phyloP scores from a whole-genome alignment of 1,140 invertebrate genomes.

The Helicorthomorpha holstii region DNA sequence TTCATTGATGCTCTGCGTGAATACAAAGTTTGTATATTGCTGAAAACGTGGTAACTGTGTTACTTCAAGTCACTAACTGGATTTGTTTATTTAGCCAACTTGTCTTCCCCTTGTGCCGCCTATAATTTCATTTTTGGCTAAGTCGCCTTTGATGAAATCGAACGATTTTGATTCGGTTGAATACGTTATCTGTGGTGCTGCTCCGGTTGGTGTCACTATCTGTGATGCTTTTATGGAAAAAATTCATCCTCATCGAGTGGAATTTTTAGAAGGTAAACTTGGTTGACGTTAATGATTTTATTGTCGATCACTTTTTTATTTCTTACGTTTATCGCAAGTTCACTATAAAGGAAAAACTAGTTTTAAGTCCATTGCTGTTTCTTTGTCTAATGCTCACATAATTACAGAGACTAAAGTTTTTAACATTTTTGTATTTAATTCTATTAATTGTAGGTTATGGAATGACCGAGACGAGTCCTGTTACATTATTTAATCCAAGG shows the following conservation, averaged over 20 bases:
- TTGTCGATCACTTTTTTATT: no score
- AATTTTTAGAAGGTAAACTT: conserved; percentile 7
- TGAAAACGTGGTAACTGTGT: no score
- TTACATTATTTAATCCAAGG: conserved; percentile 17
- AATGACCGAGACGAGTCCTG: conserved; percentile 29
- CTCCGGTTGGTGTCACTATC: conserved; percentile 31
- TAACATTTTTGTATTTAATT: no score
- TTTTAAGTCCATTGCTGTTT: no score
- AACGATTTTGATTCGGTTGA: conserved; percentile 35
- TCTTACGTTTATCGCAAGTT: no score
- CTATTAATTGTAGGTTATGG: conserved; percentile 25
- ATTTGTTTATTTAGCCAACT: conserved; percentile 17
- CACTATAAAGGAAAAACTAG: no score
- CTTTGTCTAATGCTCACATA: no score
- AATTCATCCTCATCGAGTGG: conserved; percentile 2
- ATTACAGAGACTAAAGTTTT: no score
- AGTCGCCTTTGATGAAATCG: conserved; percentile 37
- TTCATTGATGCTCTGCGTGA: conserved; percentile 46
- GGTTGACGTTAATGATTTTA: not conserved
- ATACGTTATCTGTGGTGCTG: conserved; percentile 45
- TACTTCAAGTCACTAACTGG: no score
- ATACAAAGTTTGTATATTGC: conserved; percentile 34
- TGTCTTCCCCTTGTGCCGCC: conserved; percentile 30
- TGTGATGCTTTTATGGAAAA: not conserved
- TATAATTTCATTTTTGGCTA: conserved; percentile 45